Percentiles rank a stretch among this genome's conserved stretches.
Conservation (phyloP, 2,113 vertebrate genomes). For the Coregonus clupeaformis region DNA sequence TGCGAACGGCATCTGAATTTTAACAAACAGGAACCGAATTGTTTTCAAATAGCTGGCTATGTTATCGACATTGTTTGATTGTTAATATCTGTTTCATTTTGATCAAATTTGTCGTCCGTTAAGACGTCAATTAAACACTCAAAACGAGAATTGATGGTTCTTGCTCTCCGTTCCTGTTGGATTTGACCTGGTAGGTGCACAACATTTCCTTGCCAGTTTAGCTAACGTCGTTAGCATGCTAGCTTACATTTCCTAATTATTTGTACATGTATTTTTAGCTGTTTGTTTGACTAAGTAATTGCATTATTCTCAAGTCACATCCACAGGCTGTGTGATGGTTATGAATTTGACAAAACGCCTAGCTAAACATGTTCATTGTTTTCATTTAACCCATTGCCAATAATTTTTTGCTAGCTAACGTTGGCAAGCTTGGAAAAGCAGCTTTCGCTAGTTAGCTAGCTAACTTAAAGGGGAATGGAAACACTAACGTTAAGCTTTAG, state of each 20-base stretch:
- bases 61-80: conserved; percentile 36
- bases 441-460: not conserved
- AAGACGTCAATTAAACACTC: conserved; percentile 45
- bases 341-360: not conserved
- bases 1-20: conserved; percentile 57
- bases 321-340: too few species aligned
- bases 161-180: conserved; percentile 59
- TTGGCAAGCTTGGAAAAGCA: not conserved
- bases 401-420: not conserved
- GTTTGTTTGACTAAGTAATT: not conserved
- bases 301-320: not conserved
- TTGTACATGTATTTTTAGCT: not conserved
- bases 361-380: not conserved
- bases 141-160: conserved; percentile 57
- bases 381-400: too few species aligned
- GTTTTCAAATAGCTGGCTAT: conserved; percentile 46
- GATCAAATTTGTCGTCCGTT: conserved; percentile 35
- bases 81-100: conserved; percentile 28
- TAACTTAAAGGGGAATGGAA: not conserved
- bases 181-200: conserved; percentile 75
- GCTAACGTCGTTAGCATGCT: conserved; percentile 6
- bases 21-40: conserved; percentile 56
- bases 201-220: conserved; percentile 4
- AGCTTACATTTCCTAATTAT: not conserved
- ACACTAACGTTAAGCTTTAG: too few species aligned